Conservation (phyloP, 2,797 vertebrate species). For the Chelonia mydas region DNA sequence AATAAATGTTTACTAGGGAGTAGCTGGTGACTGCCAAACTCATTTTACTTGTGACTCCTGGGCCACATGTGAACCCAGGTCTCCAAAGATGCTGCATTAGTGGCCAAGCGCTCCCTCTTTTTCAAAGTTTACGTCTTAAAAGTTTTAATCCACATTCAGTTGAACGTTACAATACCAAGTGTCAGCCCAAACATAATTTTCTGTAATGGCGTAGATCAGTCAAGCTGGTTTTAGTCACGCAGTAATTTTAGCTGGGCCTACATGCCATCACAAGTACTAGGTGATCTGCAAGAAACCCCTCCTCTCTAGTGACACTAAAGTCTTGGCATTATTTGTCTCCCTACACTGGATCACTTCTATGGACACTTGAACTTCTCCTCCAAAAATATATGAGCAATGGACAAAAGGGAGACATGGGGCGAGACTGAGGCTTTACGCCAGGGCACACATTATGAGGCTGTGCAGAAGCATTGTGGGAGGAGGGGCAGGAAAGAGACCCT, state of each 20-base stretch:
- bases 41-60: not conserved
- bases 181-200: not conserved
- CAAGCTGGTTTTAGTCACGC: not conserved
- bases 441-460: not conserved
- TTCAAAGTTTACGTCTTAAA: not conserved
- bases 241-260: not conserved
- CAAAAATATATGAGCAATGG: not conserved
- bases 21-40: not conserved
- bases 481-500: not conserved
- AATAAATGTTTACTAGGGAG: not conserved
- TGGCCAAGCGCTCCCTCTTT: not conserved
- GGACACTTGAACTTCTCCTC: not conserved
- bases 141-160: not conserved
- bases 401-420: not conserved
- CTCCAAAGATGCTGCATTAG: not conserved
- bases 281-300: not conserved
- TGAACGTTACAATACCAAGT: not conserved
- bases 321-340: not conserved
- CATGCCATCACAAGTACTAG: not conserved
- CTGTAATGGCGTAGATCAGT: rapidly evolving
- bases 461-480: not conserved
- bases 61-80: rapidly evolving
- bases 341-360: not conserved
- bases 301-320: not conserved
- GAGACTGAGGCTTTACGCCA: not conserved